phyloP scores from a whole-genome alignment of 2,113 vertebrate genomes.

The Hypomesus transpacificus region DNA sequence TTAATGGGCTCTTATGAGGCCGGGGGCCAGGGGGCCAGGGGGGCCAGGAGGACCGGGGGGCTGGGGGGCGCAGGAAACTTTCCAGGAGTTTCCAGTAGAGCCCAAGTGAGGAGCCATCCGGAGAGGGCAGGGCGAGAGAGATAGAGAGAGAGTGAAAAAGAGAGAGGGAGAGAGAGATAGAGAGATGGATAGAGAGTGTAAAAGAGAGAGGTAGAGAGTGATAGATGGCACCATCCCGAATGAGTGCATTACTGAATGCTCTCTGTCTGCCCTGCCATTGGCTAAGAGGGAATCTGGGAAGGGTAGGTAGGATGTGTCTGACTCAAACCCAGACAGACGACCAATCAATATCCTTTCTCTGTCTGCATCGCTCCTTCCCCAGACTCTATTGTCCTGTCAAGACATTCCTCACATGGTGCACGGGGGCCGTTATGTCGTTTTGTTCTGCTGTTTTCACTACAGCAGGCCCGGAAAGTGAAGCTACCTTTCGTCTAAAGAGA shows the following conservation, averaged over 20 bases:
- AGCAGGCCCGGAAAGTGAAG: background rate
- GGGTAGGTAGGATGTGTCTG: constrained; percentile 35
- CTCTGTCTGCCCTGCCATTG: constrained; percentile 49
- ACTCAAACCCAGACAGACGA: constrained; percentile 42
- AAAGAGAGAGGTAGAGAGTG: constrained; percentile 46
- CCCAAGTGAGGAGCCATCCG: constrained; percentile 62
- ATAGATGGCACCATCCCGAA: constrained; percentile 64
- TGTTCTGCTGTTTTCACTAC: background rate
- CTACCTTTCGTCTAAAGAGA: too few relatives aligned
- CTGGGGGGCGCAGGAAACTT: constrained; percentile 56
- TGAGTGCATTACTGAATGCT: constrained; percentile 46
- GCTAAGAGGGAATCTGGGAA: constrained; percentile 53
- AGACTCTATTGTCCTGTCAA: constrained; percentile 17
- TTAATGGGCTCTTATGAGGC: constrained; percentile 73
- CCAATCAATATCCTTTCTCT: constrained; percentile 49
- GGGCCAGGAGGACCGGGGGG: constrained; percentile 5
- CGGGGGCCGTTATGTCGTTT: constrained; percentile 25
- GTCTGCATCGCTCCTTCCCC: background rate
- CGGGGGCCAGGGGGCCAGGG: constrained; percentile 27
- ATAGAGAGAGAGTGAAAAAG: constrained; percentile 24
- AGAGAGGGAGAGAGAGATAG: constrained; percentile 56
- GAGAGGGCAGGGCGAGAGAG: constrained; percentile 53
- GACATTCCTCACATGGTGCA: constrained; percentile 24
- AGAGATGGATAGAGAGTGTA: constrained; percentile 8
- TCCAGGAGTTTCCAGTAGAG: constrained; percentile 72